Evolutionary conservation across 1,140 invertebrate genomes (phyloP).

Genomic region (Drosophila quadrilineata): DNA sequence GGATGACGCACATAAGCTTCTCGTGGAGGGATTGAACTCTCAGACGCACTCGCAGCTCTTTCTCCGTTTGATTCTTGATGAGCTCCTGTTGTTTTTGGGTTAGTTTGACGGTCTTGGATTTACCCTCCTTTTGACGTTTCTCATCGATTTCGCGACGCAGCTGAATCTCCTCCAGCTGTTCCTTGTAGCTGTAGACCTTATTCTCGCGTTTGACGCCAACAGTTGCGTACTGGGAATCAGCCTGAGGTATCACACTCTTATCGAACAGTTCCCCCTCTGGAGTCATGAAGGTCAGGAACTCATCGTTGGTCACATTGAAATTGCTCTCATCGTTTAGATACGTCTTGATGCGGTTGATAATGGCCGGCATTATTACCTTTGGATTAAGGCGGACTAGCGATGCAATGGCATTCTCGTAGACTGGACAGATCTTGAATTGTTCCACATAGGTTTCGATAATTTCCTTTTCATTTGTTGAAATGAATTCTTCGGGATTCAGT

Average conservation of each 20-base stretch:
- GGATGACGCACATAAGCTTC: constrained; percentile 84
- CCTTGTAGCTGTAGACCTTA: constrained; percentile 98
- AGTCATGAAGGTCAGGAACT: constrained; percentile 94
- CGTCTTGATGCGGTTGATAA: constrained; percentile 81
- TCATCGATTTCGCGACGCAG: constrained; percentile 95
- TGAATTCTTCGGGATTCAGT: constrained; percentile 52
- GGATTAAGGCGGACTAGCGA: constrained; percentile 86
- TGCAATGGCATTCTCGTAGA: constrained; percentile 85
- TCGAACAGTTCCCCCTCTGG: constrained; percentile 96
- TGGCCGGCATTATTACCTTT: constrained; percentile 84
- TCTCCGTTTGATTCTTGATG: constrained; percentile 92
- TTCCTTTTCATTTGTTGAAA: constrained; percentile 43
- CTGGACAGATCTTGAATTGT: constrained; percentile 54
- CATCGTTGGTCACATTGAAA: constrained; percentile 89
- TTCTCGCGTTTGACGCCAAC: constrained; percentile 93
- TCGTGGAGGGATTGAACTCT: constrained; percentile 83
- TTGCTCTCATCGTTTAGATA: constrained; percentile 87
- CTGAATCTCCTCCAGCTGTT: constrained; percentile 97
- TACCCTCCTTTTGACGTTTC: constrained; percentile 92
- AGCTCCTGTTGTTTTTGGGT: constrained; percentile 96
- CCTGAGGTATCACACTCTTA: constrained; percentile 91
- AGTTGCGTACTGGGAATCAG: constrained; percentile 87
- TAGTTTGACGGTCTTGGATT: constrained; percentile 87
- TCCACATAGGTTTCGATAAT: constrained; percentile 55
- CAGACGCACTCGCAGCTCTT: constrained; percentile 90